Percentiles rank a stretch among this genome's conserved stretches.
These are phyloP conservation scores for Cryptoleucopteryx plumbea DNA, from an alignment of 2,113 vertebrate genomes.

Conservation along the genomic window DNA sequence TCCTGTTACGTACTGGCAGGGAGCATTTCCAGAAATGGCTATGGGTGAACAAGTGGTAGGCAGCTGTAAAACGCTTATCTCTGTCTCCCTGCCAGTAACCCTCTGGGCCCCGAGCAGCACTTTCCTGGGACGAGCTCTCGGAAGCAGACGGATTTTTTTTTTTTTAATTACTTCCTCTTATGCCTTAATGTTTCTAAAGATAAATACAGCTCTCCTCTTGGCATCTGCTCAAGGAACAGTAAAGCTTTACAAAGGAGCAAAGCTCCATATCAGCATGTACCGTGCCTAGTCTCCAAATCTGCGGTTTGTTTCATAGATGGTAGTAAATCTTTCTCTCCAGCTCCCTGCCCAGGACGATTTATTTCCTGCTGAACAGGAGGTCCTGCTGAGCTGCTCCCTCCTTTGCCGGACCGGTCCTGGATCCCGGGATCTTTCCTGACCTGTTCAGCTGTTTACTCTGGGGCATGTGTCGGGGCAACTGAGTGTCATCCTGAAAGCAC, in stretches of 20 bases:
- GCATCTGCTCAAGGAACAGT: neutral
- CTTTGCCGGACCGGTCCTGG: accelerated
- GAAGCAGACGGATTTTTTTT: neutral
- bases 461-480: accelerated
- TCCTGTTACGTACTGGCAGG: neutral
- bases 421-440: accelerated
- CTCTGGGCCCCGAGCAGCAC: neutral
- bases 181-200: conserved; percentile 23
- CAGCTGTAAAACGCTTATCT: neutral
- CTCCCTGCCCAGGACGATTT: neutral
- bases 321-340: neutral
- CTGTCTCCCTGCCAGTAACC: neutral
- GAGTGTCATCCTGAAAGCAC: accelerated
- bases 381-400: neutral
- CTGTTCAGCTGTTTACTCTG: neutral
- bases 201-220: neutral
- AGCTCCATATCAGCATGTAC: neutral
- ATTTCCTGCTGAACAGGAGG: neutral
- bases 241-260: neutral
- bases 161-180: conserved; percentile 43
- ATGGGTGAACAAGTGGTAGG: neutral
- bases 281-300: neutral
- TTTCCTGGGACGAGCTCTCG: neutral
- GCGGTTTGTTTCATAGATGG: neutral
- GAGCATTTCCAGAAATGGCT: neutral